These are phyloP conservation scores for Leuciscus waleckii DNA, from an alignment of 2,797 vertebrate species.

Conservation along the genomic window DNA sequence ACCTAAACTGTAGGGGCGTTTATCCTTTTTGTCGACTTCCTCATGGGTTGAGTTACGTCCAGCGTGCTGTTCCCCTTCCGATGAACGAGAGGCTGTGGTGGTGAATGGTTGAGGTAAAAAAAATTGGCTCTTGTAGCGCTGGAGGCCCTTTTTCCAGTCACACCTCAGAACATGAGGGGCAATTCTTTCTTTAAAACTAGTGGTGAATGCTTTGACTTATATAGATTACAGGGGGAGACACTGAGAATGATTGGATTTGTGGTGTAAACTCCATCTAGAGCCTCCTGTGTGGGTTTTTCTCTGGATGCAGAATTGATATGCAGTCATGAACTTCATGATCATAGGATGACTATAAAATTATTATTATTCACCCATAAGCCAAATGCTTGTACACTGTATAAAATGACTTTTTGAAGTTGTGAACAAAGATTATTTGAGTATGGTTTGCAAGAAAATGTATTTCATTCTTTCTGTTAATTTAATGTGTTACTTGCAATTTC, in stretches of 20 bases:
- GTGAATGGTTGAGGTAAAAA: conserved; percentile 63
- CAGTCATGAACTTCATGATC: background rate
- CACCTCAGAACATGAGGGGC: conserved; percentile 66
- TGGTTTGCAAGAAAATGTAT: background rate
- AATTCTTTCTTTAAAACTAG: conserved; percentile 44
- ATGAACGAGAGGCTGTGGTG: conserved; percentile 46
- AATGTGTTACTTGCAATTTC: background rate
- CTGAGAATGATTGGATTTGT: conserved; percentile 23
- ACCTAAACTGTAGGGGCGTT: conserved; percentile 72
- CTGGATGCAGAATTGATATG: background rate
- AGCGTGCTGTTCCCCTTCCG: conserved; percentile 58
- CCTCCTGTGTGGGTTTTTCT: background rate
- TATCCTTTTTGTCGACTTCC: conserved; percentile 73
- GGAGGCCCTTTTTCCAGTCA: conserved; percentile 59
- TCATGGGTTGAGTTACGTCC: conserved; percentile 70
- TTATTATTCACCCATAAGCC: background rate
- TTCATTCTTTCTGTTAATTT: background rate
- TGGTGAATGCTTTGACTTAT: conserved; percentile 22
- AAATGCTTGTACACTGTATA: background rate
- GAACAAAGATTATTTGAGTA: background rate
- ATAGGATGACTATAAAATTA: background rate
- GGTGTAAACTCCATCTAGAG: conserved; percentile 29
- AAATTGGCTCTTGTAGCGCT: conserved; percentile 65
- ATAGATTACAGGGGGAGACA: conserved; percentile 36
- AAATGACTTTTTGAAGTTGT: background rate